Evolutionary conservation across 2,113 vertebrate species (phyloP).

Genomic region (Emydura subglobosa): DNA sequence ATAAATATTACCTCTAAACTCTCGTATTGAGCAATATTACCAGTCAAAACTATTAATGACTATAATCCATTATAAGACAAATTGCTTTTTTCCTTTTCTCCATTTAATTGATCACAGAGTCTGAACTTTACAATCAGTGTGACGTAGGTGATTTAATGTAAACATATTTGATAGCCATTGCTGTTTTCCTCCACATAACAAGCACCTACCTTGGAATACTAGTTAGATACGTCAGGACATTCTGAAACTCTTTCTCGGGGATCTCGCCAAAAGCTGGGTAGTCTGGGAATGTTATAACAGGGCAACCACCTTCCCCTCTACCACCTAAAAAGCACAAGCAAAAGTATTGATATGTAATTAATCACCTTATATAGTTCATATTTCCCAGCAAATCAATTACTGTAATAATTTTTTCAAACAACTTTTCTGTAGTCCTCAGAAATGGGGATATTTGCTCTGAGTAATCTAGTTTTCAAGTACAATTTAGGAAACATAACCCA

Average conservation of each 20-base stretch:
- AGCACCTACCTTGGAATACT: slow-evolving; percentile 90
- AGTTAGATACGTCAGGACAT: slow-evolving; percentile 94
- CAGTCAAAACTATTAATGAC: neutral
- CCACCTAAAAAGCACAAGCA: slow-evolving; percentile 83
- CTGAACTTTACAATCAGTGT: neutral
- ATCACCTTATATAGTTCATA: neutral
- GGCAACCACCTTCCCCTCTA: slow-evolving; percentile 91
- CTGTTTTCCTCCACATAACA: neutral
- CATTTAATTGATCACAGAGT: neutral
- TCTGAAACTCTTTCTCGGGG: slow-evolving; percentile 93
- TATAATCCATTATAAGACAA: neutral
- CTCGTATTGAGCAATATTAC: neutral
- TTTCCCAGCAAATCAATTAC: neutral
- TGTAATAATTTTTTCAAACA: neutral
- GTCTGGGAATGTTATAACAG: slow-evolving; percentile 97
- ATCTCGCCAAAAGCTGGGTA: slow-evolving; percentile 93
- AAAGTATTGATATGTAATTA: accelerated
- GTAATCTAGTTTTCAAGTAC: neutral
- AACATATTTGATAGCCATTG: neutral
- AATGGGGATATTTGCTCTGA: neutral
- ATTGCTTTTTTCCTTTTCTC: neutral
- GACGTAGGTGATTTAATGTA: accelerated
- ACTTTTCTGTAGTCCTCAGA: neutral
- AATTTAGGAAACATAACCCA: neutral
- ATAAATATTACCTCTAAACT: neutral